Conservation (phyloP, 2,888 invertebrate genomes). For the Habrosyne pyritoides region DNA sequence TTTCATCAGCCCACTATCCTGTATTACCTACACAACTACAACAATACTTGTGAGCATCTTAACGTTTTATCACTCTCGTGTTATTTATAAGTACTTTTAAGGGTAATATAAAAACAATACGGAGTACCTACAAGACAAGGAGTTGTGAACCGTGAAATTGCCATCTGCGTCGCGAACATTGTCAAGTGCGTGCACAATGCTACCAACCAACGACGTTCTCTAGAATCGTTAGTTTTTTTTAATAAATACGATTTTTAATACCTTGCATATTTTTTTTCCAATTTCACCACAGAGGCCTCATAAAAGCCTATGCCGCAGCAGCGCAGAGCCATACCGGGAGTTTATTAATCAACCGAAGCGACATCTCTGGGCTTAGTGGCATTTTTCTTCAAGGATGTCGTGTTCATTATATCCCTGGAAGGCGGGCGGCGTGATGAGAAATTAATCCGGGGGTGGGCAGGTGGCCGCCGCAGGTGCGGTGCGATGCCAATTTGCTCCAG, state of each 20-base stretch:
- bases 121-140: constrained; percentile 51
- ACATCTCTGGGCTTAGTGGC: constrained; percentile 64
- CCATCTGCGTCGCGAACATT: constrained; percentile 61
- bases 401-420: constrained; percentile 73
- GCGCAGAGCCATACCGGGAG: constrained; percentile 36
- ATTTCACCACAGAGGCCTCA: constrained; percentile 43
- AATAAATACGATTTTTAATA: constrained; percentile 10
- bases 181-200: constrained; percentile 52
- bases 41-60: not conserved
- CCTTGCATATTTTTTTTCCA: constrained; percentile 28
- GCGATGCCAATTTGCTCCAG: constrained; percentile 63
- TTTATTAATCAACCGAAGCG: constrained; percentile 76
- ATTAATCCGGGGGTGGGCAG: constrained; percentile 76
- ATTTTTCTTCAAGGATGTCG: constrained; percentile 74
- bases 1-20: too few species aligned
- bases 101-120: constrained; percentile 55
- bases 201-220: constrained; percentile 28
- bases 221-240: constrained; percentile 14
- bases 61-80: not conserved
- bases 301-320: constrained; percentile 48
- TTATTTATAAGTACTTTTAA: constrained; percentile 34
- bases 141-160: constrained; percentile 66
- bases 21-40: too few species aligned
- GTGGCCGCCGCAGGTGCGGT: constrained; percentile 67
- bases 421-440: constrained; percentile 76